phyloP scores from a whole-genome alignment of 2,113 vertebrate species.

The Bucco capensis region DNA sequence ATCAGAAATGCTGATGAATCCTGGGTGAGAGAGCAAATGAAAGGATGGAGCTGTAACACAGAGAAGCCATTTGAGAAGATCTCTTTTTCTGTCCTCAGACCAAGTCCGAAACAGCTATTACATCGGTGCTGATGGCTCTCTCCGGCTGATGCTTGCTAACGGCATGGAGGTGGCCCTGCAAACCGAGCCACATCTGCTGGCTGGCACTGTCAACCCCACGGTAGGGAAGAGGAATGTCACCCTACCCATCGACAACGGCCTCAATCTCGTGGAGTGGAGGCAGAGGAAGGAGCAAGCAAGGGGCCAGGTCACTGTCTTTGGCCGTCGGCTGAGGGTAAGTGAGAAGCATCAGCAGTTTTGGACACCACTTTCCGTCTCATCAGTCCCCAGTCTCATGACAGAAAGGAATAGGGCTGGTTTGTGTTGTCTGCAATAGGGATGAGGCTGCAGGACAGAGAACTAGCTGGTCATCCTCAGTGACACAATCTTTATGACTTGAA shows the following conservation, averaged over 20 bases:
- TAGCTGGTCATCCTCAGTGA: background rate
- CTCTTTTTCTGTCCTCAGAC: constrained; percentile 73
- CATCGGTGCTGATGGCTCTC: constrained; percentile 90
- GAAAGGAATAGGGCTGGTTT: background rate
- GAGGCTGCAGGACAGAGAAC: background rate
- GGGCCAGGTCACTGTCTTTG: constrained; percentile 95
- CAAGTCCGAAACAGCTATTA: constrained; percentile 98
- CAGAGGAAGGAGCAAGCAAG: constrained; percentile 95
- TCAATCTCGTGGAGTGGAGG: constrained; percentile 97
- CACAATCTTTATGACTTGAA: background rate
- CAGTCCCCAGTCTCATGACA: background rate
- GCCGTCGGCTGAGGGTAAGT: constrained; percentile 92
- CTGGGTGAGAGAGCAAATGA: background rate
- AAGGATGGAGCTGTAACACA: background rate
- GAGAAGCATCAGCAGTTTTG: background rate
- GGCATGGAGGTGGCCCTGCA: constrained; percentile 97
- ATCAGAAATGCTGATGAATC: background rate
- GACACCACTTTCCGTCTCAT: background rate
- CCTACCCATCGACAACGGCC: constrained; percentile 93
- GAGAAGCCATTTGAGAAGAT: background rate
- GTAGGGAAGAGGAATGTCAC: constrained; percentile 96
- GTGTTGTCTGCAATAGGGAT: background rate
- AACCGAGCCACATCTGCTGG: constrained; percentile 94
- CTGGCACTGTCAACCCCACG: constrained; percentile 93
- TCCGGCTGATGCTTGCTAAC: constrained; percentile 90